Percentiles rank a stretch among this genome's conserved stretches.
phyloP scores from a whole-genome alignment of 2,113 vertebrate genomes.

The Protobothrops mucrosquamatus region DNA sequence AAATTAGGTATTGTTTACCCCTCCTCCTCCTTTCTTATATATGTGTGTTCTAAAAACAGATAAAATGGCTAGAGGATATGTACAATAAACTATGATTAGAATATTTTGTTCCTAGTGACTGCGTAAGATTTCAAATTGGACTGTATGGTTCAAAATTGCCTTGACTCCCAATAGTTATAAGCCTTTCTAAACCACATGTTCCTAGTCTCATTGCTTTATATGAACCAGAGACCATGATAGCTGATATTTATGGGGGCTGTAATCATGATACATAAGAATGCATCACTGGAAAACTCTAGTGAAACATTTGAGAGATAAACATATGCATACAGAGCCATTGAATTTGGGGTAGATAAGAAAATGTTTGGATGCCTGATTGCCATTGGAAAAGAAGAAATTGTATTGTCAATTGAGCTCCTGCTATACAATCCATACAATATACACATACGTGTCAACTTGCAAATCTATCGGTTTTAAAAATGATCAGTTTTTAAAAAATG shows the following conservation, averaged over 20 bases:
- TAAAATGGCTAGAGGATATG: not conserved
- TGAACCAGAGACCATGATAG: not conserved
- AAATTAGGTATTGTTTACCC: not conserved
- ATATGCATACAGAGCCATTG: not conserved
- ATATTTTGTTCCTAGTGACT: not conserved
- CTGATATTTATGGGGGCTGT: not conserved
- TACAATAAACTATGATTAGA: not conserved
- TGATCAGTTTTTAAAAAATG: constrained; percentile 46
- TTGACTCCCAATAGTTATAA: not conserved
- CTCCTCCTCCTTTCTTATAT: not conserved
- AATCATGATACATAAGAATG: not conserved
- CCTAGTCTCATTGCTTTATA: not conserved
- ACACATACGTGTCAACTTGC: constrained; percentile 1
- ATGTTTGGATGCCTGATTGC: constrained; percentile 36
- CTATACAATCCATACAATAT: not conserved
- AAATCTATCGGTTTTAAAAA: constrained; percentile 49
- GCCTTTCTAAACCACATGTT: not conserved
- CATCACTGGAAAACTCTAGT: not conserved
- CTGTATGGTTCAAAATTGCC: not conserved
- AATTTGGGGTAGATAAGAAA: not conserved
- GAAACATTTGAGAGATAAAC: not conserved
- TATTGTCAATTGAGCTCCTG: constrained; percentile 26
- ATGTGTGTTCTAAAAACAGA: not conserved
- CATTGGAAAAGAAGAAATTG: constrained; percentile 1
- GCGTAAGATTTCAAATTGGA: not conserved